Percentiles rank a stretch among this genome's conserved stretches.
These are phyloP conservation scores for Acanthoscelides obtectus DNA, from an alignment of 2,888 invertebrate genomes.

Conservation along the genomic window DNA sequence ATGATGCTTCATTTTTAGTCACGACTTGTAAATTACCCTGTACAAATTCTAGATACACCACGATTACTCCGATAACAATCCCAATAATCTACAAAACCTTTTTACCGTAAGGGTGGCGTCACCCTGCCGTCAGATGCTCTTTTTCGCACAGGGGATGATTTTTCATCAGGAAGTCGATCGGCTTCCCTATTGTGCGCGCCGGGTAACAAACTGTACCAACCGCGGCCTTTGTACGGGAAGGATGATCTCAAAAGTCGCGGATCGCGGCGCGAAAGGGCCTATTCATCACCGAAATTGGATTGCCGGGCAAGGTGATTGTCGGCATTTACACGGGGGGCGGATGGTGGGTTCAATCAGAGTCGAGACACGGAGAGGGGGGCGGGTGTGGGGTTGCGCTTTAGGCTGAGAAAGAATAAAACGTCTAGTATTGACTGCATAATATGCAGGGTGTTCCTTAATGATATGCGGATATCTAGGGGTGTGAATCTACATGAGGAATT, in stretches of 20 bases:
- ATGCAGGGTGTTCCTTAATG: too few relatives aligned
- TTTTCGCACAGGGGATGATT: conserved; percentile 29
- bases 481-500: too few relatives aligned
- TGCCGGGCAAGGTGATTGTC: conserved; percentile 9
- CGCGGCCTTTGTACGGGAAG: conserved; percentile 23
- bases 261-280: conserved; percentile 14
- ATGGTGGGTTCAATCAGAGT: background rate
- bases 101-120: background rate
- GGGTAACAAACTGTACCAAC: conserved; percentile 31
- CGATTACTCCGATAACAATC: background rate
- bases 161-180: conserved; percentile 32
- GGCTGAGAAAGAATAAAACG: background rate
- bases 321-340: conserved; percentile 9
- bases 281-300: conserved; percentile 30
- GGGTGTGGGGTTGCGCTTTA: background rate
- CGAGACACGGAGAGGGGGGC: background rate
- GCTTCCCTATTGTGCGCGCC: conserved; percentile 19
- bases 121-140: conserved; percentile 30
- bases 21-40: too few relatives aligned
- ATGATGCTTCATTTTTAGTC: too few relatives aligned
- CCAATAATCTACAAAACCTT: background rate
- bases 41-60: too few relatives aligned
- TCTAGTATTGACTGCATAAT: background rate
- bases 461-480: too few relatives aligned
- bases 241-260: background rate